Conservation (phyloP, 1,140 invertebrate species). For the Drosophila watanabei region DNA sequence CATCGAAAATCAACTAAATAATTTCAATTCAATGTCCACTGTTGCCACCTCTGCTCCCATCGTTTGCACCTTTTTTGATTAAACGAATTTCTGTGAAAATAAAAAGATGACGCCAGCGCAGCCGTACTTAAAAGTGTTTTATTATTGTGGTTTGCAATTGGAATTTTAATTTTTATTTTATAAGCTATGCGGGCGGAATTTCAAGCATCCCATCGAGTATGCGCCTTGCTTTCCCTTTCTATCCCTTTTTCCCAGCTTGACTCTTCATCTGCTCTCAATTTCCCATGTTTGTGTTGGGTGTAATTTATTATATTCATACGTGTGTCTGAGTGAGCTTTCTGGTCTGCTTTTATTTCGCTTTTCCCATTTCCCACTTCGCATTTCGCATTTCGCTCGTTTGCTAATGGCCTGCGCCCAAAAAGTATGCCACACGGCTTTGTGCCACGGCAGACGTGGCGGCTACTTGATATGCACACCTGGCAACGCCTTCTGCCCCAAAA, state of each 20-base stretch:
- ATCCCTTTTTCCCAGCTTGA: slow-evolving; percentile 6
- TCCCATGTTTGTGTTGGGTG: slow-evolving; percentile 19
- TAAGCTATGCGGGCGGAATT: slow-evolving; percentile 75
- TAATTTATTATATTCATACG: slow-evolving; percentile 77
- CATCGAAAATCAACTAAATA: too few relatives aligned
- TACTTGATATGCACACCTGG: slow-evolving; percentile 81
- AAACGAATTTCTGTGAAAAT: slow-evolving; percentile 12
- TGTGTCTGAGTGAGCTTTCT: slow-evolving; percentile 27
- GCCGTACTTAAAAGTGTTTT: slow-evolving; percentile 72
- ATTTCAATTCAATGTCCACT: neutral
- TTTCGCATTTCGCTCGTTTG: slow-evolving; percentile 37
- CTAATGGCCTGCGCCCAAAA: slow-evolving; percentile 68
- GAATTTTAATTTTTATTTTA: slow-evolving; percentile 83
- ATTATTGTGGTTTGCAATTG: slow-evolving; percentile 74
- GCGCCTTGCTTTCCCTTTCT: slow-evolving; percentile 1
- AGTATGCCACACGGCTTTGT: slow-evolving; percentile 42
- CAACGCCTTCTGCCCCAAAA: slow-evolving; percentile 43
- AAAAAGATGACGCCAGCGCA: neutral
- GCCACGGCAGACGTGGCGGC: slow-evolving; percentile 50
- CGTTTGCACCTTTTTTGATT: neutral
- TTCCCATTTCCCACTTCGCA: slow-evolving; percentile 8
- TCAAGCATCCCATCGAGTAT: slow-evolving; percentile 43
- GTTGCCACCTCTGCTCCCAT: neutral
- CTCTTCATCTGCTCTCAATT: slow-evolving; percentile 46
- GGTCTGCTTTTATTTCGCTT: slow-evolving; percentile 27